Evolutionary conservation across 2,113 vertebrate genomes (phyloP), one percentile per base, ranked within the genome.

Genomic region (Bubo blakistoni): DNA sequence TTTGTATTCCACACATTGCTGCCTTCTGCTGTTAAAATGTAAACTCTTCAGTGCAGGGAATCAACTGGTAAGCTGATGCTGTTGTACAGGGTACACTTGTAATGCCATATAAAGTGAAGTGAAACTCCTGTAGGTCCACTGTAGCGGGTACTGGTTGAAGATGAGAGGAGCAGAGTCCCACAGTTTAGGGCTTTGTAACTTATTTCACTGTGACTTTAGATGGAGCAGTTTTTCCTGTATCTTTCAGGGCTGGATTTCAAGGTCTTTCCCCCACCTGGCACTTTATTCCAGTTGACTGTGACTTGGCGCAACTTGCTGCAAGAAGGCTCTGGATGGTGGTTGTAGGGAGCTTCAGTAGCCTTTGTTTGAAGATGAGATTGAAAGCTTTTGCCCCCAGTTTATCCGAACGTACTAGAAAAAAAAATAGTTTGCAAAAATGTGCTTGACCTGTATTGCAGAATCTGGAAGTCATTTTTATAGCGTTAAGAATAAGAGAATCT

Each of bases 21-120:
- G n/a, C 67, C 42, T 92, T 90, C 47, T 86, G 72, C 74, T 3
- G 3, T 81, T 62, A 59, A 90, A 94, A 88, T 86, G 54, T 84
- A 63, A 96, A 70, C 86, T 76, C 58, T 7, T n/a, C 27, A 79
- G 66, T 13, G 46, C 58, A 69, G 51, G 25, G 67, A 80, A 19
- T 58, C 42, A 25, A 10, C 63, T 81, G 82, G 26, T 55, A 52
- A 47, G 72, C 47, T 42, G 42, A 15, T 66, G n/a, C 67, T 82
- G 0, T 65, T 89, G 81, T 52, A 70, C 47, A 34, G 66, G 58
- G 21, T 44, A 12, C 13, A 0, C 46, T 77, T 66, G 38, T 76
- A 51, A 62, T 87, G 58, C 85, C 76, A 36, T 86, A 69, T 89
- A 65, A 96, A 95, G 92, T 25, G 61, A 96, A 93, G 55, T 44